phyloP scores from a whole-genome alignment of 2,797 vertebrate genomes.

The Hippoglossus hippoglossus region DNA sequence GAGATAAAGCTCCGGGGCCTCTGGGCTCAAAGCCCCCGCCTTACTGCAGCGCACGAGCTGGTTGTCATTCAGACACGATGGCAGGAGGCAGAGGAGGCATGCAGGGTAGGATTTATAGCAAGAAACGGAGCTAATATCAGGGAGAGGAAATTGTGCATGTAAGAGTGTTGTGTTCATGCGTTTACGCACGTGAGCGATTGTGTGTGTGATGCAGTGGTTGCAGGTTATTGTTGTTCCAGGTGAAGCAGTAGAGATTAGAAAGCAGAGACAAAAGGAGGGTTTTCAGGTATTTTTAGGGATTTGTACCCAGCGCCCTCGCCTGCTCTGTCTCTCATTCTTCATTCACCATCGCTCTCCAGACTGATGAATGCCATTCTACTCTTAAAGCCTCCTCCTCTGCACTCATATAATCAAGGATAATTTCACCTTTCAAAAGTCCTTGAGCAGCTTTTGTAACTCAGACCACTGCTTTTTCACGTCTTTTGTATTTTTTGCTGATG shows the following conservation, averaged over 20 bases:
- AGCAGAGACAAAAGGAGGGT: conserved; percentile 23
- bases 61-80: conserved; percentile 45
- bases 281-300: conserved; percentile 47
- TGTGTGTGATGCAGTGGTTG: not conserved
- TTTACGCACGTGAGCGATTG: not conserved
- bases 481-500: conserved; percentile 18
- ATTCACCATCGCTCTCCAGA: conserved; percentile 46
- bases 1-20: conserved; percentile 61
- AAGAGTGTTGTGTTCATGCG: no score
- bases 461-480: conserved; percentile 12
- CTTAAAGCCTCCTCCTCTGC: conserved; percentile 55
- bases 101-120: conserved; percentile 35
- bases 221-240: conserved; percentile 18
- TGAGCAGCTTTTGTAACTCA: conserved; percentile 50
- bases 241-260: conserved; percentile 41
- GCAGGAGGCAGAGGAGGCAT: conserved; percentile 24
- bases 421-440: conserved; percentile 68
- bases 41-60: conserved; percentile 2
- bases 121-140: not conserved
- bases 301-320: conserved; percentile 8
- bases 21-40: conserved; percentile 37
- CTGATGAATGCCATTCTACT: conserved; percentile 50
- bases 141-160: conserved; percentile 6
- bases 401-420: conserved; percentile 62
- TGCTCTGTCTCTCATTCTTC: conserved; percentile 48